Evolutionary conservation across 2,888 invertebrate species (phyloP).

Genomic region (Oscheius sp.): DNA sequence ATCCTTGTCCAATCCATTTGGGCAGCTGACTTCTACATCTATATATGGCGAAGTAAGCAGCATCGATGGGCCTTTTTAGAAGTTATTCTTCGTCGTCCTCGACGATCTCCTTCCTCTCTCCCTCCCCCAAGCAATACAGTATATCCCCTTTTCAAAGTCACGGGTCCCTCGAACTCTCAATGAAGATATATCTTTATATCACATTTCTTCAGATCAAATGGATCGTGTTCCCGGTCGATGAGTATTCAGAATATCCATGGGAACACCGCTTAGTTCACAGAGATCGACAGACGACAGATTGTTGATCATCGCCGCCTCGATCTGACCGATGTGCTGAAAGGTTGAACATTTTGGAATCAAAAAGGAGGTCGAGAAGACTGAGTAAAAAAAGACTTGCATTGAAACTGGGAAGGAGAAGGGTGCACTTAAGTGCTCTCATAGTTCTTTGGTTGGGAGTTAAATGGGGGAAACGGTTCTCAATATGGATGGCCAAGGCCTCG

Average conservation of each 20-base stretch:
- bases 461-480: slow-evolving; percentile 46
- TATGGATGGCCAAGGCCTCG: slow-evolving; percentile 45
- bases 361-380: no score
- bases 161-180: neutral
- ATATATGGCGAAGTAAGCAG: neutral
- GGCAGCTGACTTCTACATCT: neutral
- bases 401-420: slow-evolving; percentile 55
- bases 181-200: neutral
- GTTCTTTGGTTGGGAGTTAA: slow-evolving; percentile 42
- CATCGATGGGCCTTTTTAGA: neutral
- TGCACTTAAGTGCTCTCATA: slow-evolving; percentile 46
- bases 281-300: slow-evolving; percentile 48
- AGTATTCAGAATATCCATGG: slow-evolving; percentile 50
- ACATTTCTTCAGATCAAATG: neutral
- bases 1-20: neutral
- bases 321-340: slow-evolving; percentile 56
- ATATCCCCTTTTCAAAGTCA: neutral
- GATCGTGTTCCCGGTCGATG: slow-evolving; percentile 30
- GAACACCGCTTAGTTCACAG: slow-evolving; percentile 49
- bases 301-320: slow-evolving; percentile 52
- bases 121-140: no score
- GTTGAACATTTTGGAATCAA: neutral
- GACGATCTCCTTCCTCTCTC: neutral
- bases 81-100: neutral
- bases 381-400: slow-evolving; percentile 52